Percentiles rank a stretch among this genome's conserved stretches.
These are phyloP conservation scores for Rhinophrynus dorsalis DNA, from an alignment of 2,797 vertebrate species.

Conservation along the genomic window DNA sequence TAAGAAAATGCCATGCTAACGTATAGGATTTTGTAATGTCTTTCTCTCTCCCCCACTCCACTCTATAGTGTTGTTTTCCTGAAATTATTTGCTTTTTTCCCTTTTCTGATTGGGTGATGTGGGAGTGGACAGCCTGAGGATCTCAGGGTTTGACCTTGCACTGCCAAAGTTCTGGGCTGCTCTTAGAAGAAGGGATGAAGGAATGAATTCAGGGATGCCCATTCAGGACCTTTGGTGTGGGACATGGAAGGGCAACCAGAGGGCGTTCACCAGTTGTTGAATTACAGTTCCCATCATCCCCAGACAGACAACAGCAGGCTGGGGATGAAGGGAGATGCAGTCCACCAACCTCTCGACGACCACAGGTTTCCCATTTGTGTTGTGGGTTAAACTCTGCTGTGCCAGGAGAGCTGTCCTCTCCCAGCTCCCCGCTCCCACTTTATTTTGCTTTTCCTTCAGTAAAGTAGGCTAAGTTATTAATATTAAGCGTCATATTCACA, in stretches of 20 bases:
- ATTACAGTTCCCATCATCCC: too few species aligned
- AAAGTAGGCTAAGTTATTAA: constrained; percentile 51
- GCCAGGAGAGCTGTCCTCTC: constrained; percentile 3
- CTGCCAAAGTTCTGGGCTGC: constrained; percentile 1
- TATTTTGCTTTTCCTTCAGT: constrained; percentile 39
- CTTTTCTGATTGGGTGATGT: not conserved
- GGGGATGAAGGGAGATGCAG: too few species aligned
- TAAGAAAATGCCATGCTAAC: constrained; percentile 42
- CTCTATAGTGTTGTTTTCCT: constrained; percentile 31
- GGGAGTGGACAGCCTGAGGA: too few species aligned
- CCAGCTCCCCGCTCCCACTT: not conserved
- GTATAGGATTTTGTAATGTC: constrained; percentile 42
- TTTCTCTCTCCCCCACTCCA: constrained; percentile 13
- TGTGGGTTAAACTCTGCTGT: constrained; percentile 31
- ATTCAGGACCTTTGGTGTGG: too few species aligned
- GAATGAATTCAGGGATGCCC: too few species aligned
- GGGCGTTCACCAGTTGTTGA: too few species aligned
- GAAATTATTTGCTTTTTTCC: constrained; percentile 24
- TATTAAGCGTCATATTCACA: constrained; percentile 48
- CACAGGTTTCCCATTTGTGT: not conserved
- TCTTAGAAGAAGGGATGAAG: too few species aligned
- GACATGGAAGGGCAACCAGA: too few species aligned
- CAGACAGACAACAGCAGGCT: too few species aligned
- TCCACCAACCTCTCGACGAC: too few species aligned
- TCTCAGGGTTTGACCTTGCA: too few species aligned